Percentiles rank a stretch among this genome's conserved stretches.
Evolutionary conservation across 2,888 invertebrate genomes (phyloP).

Genomic region (Ecdyonurus torrentis): DNA sequence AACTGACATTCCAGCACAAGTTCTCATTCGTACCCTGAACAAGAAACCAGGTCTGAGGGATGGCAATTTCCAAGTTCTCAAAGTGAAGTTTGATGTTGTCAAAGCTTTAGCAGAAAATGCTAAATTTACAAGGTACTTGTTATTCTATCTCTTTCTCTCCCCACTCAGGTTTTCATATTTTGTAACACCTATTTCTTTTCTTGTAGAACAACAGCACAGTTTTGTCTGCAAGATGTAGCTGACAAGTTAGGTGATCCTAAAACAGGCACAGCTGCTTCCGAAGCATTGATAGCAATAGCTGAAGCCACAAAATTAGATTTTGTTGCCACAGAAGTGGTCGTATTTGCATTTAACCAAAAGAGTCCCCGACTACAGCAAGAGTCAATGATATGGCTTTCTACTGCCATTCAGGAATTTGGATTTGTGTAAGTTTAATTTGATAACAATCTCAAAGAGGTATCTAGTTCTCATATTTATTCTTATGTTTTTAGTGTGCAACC

Average conservation of each 20-base stretch:
- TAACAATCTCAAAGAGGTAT: background rate
- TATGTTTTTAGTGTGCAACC: constrained; percentile 40
- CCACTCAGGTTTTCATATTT: background rate
- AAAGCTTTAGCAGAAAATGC: constrained; percentile 61
- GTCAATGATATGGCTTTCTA: constrained; percentile 60
- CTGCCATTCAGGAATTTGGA: constrained; percentile 72
- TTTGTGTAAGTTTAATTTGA: constrained; percentile 40
- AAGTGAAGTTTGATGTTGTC: constrained; percentile 61
- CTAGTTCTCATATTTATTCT: background rate
- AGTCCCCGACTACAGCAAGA: constrained; percentile 85
- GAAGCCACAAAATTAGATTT: constrained; percentile 62
- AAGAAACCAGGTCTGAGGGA: constrained; percentile 78
- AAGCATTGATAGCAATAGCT: constrained; percentile 55
- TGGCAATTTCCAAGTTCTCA: constrained; percentile 81
- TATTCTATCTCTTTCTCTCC: background rate
- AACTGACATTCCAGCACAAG: constrained; percentile 52
- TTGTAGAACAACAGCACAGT: constrained; percentile 50
- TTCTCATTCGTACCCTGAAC: constrained; percentile 50
- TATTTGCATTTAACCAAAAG: constrained; percentile 66
- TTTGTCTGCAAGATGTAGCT: constrained; percentile 60
- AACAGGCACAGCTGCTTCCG: constrained; percentile 48
- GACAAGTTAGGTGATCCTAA: constrained; percentile 76
- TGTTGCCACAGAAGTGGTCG: constrained; percentile 50
- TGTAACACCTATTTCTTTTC: constrained; percentile 8
- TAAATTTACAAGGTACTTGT: constrained; percentile 42